A percentile compares a stretch with the other conserved stretches of the same genome.
phyloP scores from a whole-genome alignment of 2,888 invertebrate species.

The Thecocarcelia acutangulata region DNA sequence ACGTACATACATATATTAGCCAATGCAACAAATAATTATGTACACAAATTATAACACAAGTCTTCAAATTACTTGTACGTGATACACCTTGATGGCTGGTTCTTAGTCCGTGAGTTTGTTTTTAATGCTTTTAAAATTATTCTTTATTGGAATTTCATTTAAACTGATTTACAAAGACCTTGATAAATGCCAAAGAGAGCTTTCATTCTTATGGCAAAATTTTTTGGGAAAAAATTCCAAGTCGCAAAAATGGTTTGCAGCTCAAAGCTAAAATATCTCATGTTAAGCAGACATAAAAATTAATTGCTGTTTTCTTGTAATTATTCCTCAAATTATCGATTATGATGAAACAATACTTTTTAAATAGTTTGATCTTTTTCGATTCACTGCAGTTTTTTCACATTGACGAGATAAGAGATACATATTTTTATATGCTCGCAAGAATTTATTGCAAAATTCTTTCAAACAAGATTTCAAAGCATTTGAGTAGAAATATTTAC shows the following conservation, averaged over 20 bases:
- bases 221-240: not conserved
- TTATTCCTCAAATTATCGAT: constrained; percentile 69
- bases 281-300: constrained; percentile 53
- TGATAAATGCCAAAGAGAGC: constrained; percentile 24
- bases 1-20: too few relatives aligned
- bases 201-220: constrained; percentile 35
- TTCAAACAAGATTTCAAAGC: too few relatives aligned
- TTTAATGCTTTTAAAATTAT: constrained; percentile 42
- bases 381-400: too few relatives aligned
- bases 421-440: too few relatives aligned
- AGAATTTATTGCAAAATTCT: too few relatives aligned
- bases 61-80: constrained; percentile 77
- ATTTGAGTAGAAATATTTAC: too few relatives aligned
- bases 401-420: too few relatives aligned
- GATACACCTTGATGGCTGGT: constrained; percentile 72
- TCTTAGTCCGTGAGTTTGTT: constrained; percentile 45
- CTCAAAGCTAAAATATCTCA: constrained; percentile 34
- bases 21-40: constrained; percentile 15
- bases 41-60: constrained; percentile 64
- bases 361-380: constrained; percentile 67
- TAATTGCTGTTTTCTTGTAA: constrained; percentile 53
- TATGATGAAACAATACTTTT: constrained; percentile 72
- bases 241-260: constrained; percentile 48
- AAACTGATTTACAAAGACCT: constrained; percentile 24
- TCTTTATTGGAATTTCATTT: constrained; percentile 10